Evolutionary conservation across 2,113 vertebrate species (phyloP).

Genomic region (Hepsetus odoe): DNA sequence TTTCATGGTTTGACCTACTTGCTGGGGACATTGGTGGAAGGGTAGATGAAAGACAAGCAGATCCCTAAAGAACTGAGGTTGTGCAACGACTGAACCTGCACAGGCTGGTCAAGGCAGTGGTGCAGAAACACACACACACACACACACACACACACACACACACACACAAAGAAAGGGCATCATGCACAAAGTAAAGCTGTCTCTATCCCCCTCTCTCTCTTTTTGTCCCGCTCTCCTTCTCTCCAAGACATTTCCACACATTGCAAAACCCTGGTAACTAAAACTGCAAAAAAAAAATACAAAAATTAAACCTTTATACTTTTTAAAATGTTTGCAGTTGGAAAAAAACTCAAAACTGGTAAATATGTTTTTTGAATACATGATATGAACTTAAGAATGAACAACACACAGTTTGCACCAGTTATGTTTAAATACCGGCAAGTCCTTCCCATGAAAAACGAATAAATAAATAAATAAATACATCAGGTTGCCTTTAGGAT

Average conservation of each 20-base stretch:
- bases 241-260: not conserved
- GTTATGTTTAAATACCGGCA: too few relatives aligned
- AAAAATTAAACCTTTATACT: too few relatives aligned
- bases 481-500: too few relatives aligned
- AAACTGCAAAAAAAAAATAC: too few relatives aligned
- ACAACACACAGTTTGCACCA: too few relatives aligned
- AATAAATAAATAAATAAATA: too few relatives aligned
- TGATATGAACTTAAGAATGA: too few relatives aligned
- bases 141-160: slow-evolving; percentile 25
- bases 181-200: not conserved
- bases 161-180: slow-evolving; percentile 13
- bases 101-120: slow-evolving; percentile 40
- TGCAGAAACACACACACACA: slow-evolving; percentile 33
- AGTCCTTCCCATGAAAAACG: too few relatives aligned
- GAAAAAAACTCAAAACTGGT: too few relatives aligned
- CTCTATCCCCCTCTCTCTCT: not conserved
- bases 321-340: too few relatives aligned
- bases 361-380: too few relatives aligned
- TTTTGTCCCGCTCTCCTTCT: not conserved
- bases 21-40: slow-evolving; percentile 34
- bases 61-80: slow-evolving; percentile 42
- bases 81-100: slow-evolving; percentile 25
- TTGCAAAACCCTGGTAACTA: not conserved
- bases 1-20: slow-evolving; percentile 46
- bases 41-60: slow-evolving; percentile 48